These are phyloP conservation scores for Synergus umbraculus DNA, from an alignment of 2,888 invertebrate species.

Conservation along the genomic window DNA sequence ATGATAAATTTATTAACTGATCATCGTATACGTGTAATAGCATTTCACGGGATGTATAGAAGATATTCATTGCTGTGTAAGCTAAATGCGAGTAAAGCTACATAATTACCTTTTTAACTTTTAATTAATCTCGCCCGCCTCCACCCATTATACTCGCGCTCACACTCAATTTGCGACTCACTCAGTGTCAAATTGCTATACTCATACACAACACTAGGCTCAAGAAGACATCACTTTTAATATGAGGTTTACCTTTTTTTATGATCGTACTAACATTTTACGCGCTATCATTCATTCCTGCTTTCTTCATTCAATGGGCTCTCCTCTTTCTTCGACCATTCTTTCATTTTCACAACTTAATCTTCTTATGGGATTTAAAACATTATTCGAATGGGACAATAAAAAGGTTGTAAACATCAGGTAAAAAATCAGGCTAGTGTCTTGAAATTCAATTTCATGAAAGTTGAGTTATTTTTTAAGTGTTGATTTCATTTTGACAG, in stretches of 20 bases:
- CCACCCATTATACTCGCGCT: not conserved
- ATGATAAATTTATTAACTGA: constrained; percentile 37
- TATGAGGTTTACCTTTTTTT: constrained; percentile 22
- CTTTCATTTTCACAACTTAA: constrained; percentile 34
- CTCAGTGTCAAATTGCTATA: constrained; percentile 14
- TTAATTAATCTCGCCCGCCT: constrained; percentile 22
- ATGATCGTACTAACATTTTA: constrained; percentile 13
- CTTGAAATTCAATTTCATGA: not conserved
- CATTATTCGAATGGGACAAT: not conserved
- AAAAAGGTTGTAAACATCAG: not conserved
- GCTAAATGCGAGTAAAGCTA: not conserved
- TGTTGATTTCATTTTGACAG: not conserved
- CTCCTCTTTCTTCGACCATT: constrained; percentile 13
- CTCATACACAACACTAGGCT: constrained; percentile 15
- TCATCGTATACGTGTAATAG: not conserved
- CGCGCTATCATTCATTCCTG: constrained; percentile 31
- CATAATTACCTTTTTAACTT: constrained; percentile 28
- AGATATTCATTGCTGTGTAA: constrained; percentile 22
- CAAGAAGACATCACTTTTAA: constrained; percentile 38
- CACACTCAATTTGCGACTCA: not conserved
- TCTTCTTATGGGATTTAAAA: constrained; percentile 26
- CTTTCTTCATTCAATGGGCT: not conserved
- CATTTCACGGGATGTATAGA: constrained; percentile 34
- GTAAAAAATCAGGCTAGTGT: not conserved
- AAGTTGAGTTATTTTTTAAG: not conserved